Percentiles rank a stretch among this genome's conserved stretches.
These are phyloP conservation scores for Caenorhabditis macrosperma DNA, from an alignment of 2,888 invertebrate genomes.

Conservation along the genomic window DNA sequence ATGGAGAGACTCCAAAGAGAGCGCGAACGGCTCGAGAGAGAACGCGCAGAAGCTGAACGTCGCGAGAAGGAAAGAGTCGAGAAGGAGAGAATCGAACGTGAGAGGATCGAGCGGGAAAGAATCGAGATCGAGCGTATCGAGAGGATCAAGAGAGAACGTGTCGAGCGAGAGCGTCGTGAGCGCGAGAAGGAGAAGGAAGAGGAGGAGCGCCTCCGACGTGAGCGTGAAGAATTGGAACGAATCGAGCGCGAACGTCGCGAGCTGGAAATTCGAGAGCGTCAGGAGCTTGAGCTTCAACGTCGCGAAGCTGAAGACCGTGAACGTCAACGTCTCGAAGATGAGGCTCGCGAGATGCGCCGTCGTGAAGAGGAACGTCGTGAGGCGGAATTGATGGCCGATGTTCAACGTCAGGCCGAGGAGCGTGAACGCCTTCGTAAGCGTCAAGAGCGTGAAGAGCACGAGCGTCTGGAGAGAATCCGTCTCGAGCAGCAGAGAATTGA, in stretches of 20 bases:
- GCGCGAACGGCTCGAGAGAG: conserved; percentile 70
- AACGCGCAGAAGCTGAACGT: conserved; percentile 71
- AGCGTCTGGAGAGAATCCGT: conserved; percentile 75
- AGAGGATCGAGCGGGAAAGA: conserved; percentile 69
- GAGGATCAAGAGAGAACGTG: conserved; percentile 76
- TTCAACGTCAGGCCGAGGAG: conserved; percentile 72
- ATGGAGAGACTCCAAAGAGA: conserved; percentile 65
- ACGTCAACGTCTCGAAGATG: conserved; percentile 74
- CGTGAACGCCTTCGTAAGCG: conserved; percentile 70
- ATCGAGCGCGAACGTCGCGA: conserved; percentile 74
- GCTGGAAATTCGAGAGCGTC: conserved; percentile 72
- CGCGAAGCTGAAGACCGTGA: conserved; percentile 72
- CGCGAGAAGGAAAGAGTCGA: conserved; percentile 71
- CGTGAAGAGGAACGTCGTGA: conserved; percentile 73
- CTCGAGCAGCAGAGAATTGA: conserved; percentile 77
- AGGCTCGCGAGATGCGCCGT: conserved; percentile 68
- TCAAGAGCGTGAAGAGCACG: conserved; percentile 73
- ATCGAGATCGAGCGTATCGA: conserved; percentile 78
- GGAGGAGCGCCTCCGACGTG: conserved; percentile 55
- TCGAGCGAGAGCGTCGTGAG: conserved; percentile 72
- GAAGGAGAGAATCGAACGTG: conserved; percentile 68
- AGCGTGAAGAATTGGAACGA: conserved; percentile 66
- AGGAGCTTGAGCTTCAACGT: conserved; percentile 68
- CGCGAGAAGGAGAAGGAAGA: conserved; percentile 68
- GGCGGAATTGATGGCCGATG: conserved; percentile 71